Evolutionary conservation across 2,797 vertebrate species (phyloP).

Genomic region (Furcifer pardalis): DNA sequence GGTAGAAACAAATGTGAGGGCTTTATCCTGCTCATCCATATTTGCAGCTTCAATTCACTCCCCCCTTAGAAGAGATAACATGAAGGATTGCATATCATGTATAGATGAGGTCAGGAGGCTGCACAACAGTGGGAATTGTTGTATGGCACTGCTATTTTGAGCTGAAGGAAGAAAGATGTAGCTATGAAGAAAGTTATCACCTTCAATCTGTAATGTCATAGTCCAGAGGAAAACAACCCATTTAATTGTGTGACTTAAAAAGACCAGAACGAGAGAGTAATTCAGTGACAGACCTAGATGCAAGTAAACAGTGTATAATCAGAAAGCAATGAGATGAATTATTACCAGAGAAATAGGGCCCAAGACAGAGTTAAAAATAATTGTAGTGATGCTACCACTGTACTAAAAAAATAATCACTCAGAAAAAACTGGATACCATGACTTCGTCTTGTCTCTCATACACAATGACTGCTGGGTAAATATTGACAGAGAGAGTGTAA

Average conservation of each 20-base stretch:
- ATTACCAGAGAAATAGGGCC: not conserved
- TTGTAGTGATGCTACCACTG: not conserved
- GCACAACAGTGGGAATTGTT: not conserved
- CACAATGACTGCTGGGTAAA: slow-evolving; percentile 18
- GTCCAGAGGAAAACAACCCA: not conserved
- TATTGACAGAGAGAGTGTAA: slow-evolving; percentile 18
- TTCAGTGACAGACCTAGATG: not conserved
- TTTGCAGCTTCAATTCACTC: not conserved
- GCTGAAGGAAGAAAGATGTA: not conserved
- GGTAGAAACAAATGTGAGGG: not conserved
- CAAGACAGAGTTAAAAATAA: not conserved
- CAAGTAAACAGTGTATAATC: not conserved
- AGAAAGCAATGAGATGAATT: not conserved
- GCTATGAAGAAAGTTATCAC: not conserved
- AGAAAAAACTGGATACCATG: not conserved
- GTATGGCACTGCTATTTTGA: not conserved
- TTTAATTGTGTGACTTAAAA: not conserved
- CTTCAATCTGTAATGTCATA: not conserved
- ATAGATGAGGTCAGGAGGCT: not conserved
- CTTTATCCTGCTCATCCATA: not conserved
- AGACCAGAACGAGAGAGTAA: not conserved
- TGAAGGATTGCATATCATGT: not conserved
- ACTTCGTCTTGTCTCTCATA: not conserved
- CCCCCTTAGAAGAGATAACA: not conserved
- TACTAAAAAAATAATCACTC: not conserved